Evolutionary conservation across 2,113 vertebrate species (phyloP).

Genomic region (Nycticebus coucang): DNA sequence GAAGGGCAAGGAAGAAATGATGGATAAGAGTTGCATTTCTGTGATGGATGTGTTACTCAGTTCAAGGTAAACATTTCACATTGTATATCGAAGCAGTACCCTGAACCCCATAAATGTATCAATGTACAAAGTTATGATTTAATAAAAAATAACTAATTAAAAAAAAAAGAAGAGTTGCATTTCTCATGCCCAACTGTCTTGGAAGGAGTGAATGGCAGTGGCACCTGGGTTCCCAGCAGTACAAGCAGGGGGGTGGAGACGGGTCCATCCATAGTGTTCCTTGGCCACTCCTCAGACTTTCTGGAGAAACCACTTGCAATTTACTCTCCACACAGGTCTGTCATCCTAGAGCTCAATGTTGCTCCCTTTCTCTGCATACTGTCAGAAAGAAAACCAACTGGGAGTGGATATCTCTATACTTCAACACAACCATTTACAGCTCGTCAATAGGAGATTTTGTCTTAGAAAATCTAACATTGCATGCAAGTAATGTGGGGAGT

Average conservation of each 20-base stretch:
- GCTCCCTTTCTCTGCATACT: neutral
- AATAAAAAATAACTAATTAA: no score
- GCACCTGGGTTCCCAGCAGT: neutral
- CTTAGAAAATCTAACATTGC: neutral
- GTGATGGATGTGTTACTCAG: no score
- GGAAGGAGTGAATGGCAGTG: neutral
- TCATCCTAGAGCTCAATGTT: neutral
- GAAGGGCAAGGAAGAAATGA: neutral
- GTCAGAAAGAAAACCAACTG: neutral
- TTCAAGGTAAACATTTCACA: no score
- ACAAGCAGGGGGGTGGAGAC: rapidly evolving
- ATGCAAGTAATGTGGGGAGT: neutral
- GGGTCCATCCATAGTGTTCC: neutral
- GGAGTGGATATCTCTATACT: neutral
- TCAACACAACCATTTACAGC: no score
- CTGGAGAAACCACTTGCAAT: neutral
- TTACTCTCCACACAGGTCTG: rapidly evolving
- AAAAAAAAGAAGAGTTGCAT: neutral
- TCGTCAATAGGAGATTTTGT: neutral
- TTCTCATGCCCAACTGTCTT: neutral
- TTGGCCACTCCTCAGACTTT: neutral
- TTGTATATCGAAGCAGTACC: no score
- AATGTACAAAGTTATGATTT: no score
- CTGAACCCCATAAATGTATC: no score
- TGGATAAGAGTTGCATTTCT: neutral